Conservation (phyloP, 2,888 invertebrate genomes). For the Stramonita haemastoma region DNA sequence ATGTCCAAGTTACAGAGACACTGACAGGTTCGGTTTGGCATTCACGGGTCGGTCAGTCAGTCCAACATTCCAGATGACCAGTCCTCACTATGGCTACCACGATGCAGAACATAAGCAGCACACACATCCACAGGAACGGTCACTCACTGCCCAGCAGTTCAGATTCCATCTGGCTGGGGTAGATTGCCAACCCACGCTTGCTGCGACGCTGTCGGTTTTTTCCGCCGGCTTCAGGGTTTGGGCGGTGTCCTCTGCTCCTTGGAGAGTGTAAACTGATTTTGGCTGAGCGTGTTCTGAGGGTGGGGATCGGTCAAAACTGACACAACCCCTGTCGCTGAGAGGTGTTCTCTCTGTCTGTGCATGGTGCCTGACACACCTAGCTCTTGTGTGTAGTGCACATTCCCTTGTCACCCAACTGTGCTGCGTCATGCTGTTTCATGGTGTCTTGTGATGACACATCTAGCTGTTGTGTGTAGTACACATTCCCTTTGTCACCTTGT, state of each 20-base stretch:
- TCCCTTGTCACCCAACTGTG: constrained; percentile 28
- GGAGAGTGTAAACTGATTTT: background rate
- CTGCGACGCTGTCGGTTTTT: background rate
- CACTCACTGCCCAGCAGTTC: constrained; percentile 34
- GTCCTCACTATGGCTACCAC: background rate
- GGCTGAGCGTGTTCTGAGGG: constrained; percentile 19
- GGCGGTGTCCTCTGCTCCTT: constrained; percentile 1
- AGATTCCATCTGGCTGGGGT: constrained; percentile 30
- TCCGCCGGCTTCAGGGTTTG: background rate
- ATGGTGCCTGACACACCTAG: constrained; percentile 26
- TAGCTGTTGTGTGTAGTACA: constrained; percentile 31
- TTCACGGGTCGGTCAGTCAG: background rate
- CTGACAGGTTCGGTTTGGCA: background rate
- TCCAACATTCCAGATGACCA: background rate
- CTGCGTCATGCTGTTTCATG: background rate
- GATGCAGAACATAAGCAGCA: background rate
- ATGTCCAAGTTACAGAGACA: background rate
- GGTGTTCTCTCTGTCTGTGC: background rate
- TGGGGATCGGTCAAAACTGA: background rate
- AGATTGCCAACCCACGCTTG: constrained; percentile 30
- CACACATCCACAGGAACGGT: background rate
- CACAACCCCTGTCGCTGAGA: constrained; percentile 35
- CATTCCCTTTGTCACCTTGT: constrained; percentile 34
- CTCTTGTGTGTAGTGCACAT: constrained; percentile 12
- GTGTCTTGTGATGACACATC: constrained; percentile 38